A percentile compares a stretch with the other conserved stretches of the same genome.
Conservation (phyloP, 1,140 invertebrate genomes). For the Atopsyche davidsoni region DNA sequence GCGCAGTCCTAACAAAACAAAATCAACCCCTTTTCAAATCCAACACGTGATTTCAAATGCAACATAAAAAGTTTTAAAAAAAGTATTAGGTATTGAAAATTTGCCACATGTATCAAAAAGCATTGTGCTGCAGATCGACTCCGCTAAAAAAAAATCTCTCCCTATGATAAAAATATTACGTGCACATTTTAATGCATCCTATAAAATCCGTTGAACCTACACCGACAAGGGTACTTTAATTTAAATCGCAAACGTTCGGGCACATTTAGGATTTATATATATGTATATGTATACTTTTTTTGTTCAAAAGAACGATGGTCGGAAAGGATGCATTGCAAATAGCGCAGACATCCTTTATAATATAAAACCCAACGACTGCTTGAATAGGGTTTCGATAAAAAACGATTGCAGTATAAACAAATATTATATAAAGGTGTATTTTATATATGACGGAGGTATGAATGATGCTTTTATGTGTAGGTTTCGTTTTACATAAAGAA, state of each 20-base stretch:
- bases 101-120: conserved; percentile 31
- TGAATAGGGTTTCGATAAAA: conserved; percentile 12
- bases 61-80: conserved; percentile 24
- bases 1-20: conserved; percentile 11
- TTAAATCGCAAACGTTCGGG: conserved; percentile 27
- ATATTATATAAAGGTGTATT: conserved; percentile 18
- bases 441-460: conserved; percentile 8
- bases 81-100: conserved; percentile 30
- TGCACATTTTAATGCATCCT: conserved; percentile 25
- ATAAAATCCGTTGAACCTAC: conserved; percentile 26
- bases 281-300: too few species aligned
- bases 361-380: conserved; percentile 13
- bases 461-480: conserved; percentile 12
- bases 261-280: conserved; percentile 16
- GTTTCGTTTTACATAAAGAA: conserved; percentile 19
- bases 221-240: conserved; percentile 14
- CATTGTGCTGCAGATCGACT: conserved; percentile 16
- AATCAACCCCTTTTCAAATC: conserved; percentile 29
- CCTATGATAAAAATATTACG: conserved; percentile 30
- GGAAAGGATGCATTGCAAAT: conserved; percentile 26
- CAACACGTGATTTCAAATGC: conserved; percentile 19
- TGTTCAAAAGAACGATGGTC: too few species aligned
- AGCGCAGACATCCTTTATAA: conserved; percentile 17
- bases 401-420: conserved; percentile 22
- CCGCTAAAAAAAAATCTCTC: conserved; percentile 24